These are phyloP conservation scores for Drosophila gaucha DNA, from an alignment of 2,888 invertebrate genomes.

Conservation along the genomic window DNA sequence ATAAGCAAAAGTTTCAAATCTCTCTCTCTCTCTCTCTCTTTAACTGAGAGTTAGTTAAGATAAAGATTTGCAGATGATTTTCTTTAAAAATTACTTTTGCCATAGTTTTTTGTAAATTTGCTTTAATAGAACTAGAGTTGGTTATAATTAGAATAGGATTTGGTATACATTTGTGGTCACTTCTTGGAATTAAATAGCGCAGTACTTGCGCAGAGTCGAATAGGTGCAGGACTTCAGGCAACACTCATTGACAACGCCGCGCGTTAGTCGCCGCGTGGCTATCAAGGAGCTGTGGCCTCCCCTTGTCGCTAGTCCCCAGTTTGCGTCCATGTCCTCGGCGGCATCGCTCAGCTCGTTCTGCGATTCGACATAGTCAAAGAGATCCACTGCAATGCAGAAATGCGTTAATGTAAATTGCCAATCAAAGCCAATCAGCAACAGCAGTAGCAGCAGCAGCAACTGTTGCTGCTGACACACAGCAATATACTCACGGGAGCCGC, in stretches of 20 bases:
- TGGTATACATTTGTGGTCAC: background rate
- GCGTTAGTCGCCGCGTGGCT: constrained; percentile 33
- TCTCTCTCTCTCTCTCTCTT: too few relatives aligned
- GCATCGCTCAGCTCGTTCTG: constrained; percentile 23
- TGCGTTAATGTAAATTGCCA: constrained; percentile 9
- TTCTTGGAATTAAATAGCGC: constrained; percentile 6
- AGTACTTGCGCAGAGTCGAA: constrained; percentile 22
- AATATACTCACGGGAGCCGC: constrained; percentile 43
- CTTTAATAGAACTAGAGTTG: constrained; percentile 10
- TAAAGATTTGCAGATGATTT: too few relatives aligned
- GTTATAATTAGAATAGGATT: constrained; percentile 1
- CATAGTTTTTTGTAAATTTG: background rate
- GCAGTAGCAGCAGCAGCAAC: background rate
- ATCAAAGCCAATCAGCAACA: constrained; percentile 8
- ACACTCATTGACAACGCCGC: constrained; percentile 60
- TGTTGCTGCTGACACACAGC: background rate
- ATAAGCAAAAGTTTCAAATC: background rate
- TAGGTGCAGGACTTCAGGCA: constrained; percentile 40
- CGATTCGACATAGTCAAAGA: constrained; percentile 55
- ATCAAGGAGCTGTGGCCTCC: constrained; percentile 26
- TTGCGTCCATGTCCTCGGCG: background rate
- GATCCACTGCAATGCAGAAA: constrained; percentile 43
- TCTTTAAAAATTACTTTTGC: too few relatives aligned
- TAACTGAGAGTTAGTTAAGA: background rate
- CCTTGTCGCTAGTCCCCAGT: background rate